These are phyloP conservation scores for Psix sp. DNA, from an alignment of 1,140 invertebrate genomes.

Conservation along the genomic window DNA sequence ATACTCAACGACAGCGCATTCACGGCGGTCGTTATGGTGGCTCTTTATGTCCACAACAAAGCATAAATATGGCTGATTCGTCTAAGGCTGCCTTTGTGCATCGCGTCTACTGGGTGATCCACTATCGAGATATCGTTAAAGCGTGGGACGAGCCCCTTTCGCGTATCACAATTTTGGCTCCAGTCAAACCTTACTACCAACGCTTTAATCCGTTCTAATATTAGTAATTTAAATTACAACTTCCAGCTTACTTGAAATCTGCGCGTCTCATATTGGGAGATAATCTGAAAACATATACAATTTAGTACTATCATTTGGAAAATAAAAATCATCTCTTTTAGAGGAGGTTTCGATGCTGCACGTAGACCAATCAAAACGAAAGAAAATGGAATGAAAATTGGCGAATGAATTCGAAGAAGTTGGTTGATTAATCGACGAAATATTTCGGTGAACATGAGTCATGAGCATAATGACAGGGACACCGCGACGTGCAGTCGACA, in stretches of 20 bases:
- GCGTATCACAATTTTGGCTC: conserved; percentile 35
- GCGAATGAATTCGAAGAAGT: conserved; percentile 2
- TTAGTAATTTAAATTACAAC: conserved; percentile 12
- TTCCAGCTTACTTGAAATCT: too few species aligned
- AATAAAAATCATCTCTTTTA: too few species aligned
- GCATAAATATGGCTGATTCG: conserved; percentile 70
- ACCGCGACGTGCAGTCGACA: conserved; percentile 58
- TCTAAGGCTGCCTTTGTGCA: conserved; percentile 65
- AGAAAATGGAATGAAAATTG: too few species aligned
- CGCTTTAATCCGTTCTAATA: conserved; percentile 13
- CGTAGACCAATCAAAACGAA: too few species aligned
- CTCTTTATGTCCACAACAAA: conserved; percentile 71
- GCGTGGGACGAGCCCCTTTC: conserved; percentile 57
- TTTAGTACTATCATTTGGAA: too few species aligned
- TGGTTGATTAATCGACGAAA: conserved; percentile 59
- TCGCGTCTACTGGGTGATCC: conserved; percentile 65
- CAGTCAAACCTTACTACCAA: conserved; percentile 24
- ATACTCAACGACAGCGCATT: conserved; percentile 68
- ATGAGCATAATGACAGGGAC: conserved; percentile 62
- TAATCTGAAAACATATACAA: too few species aligned
- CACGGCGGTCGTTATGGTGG: conserved; percentile 62
- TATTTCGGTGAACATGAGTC: conserved; percentile 71
- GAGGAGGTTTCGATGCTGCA: too few species aligned
- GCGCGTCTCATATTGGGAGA: too few species aligned
- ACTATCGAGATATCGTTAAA: conserved; percentile 64